Evolutionary conservation across 2,113 vertebrate species (phyloP), one percentile per base, ranked within the genome.

Genomic region (Lepus timidus): DNA sequence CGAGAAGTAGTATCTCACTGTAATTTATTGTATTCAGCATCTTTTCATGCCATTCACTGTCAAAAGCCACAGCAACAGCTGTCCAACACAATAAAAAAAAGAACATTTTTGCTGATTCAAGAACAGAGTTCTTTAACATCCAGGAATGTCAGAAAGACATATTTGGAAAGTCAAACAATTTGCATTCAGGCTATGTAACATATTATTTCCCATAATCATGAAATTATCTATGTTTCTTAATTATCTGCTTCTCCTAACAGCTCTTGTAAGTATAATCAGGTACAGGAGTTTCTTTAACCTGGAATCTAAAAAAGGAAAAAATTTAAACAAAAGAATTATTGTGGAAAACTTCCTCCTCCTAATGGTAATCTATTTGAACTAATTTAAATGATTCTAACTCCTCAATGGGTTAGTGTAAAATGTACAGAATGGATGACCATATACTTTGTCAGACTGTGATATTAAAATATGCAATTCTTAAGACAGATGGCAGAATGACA

Each of bases 341-440:
- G 11, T 84, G 76, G 95, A 90, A 68, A 58, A 20, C 17, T 11
- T 23, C 20, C 20, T 16, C 14, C n/a, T 3, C 9, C 3, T 51
- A 91, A 33, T 51, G 16, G 49, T 90, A 80, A 83, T 25, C 58
- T 39, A 79, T 65, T 79, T 95, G 76, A 91, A 95, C 67, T 64
- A 79, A 91, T 70, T 94, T 52, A 65, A 39, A 92, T 62, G 5
- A 73, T 74, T 9, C 3, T 80, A 94, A 94, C 29, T 86, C 4
- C 1, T 80, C 19, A 94, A 92, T 71, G 8, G n/a, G 33, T 76
- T 93, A 82, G 39, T 80, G 62, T 81, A 85, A 88, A 78, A 36
- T 61, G 9, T 58, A 16, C 7, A 91, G 71, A 93, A 91, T 87
- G 74, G 55, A 7, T 52, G 64, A 67, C 44, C 49, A 39, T 65